A percentile compares a stretch with the other conserved stretches of the same genome.
Conservation (phyloP, 2,888 invertebrate genomes). For the Cheilosia scutellata region DNA sequence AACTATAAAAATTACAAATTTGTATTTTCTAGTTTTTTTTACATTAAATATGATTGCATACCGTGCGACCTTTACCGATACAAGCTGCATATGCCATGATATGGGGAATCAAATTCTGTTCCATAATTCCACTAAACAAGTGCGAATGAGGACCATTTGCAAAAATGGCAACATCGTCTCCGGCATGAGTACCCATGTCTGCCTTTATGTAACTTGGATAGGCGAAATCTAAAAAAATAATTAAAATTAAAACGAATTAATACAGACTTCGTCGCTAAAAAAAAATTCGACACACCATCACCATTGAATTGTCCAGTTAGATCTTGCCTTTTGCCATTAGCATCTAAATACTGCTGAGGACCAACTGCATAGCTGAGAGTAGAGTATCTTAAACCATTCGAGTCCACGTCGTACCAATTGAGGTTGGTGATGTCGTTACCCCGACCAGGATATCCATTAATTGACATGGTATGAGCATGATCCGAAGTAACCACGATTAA, state of each 20-base stretch:
- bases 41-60: conserved; percentile 75
- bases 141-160: conserved; percentile 91
- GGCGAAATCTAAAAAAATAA: conserved; percentile 75
- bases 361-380: conserved; percentile 91
- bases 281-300: conserved; percentile 3
- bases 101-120: conserved; percentile 91
- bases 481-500: conserved; percentile 91
- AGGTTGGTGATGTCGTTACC: conserved; percentile 86
- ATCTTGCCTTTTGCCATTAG: conserved; percentile 78
- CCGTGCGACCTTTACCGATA: conserved; percentile 86
- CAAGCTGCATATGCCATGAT: conserved; percentile 90
- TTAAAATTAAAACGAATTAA: neutral
- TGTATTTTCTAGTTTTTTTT: neutral
- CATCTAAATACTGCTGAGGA: conserved; percentile 82
- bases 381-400: conserved; percentile 85
- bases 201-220: conserved; percentile 79
- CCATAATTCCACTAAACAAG: conserved; percentile 90
- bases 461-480: conserved; percentile 90
- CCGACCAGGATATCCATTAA: conserved; percentile 88
- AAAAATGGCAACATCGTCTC: conserved; percentile 91
- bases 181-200: conserved; percentile 88
- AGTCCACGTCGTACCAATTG: conserved; percentile 78
- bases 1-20: too few relatives aligned
- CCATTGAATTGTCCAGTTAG: conserved; percentile 54
- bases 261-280: neutral